Evolutionary conservation across 2,113 vertebrate genomes (phyloP).

Genomic region (Apodemus sylvaticus): DNA sequence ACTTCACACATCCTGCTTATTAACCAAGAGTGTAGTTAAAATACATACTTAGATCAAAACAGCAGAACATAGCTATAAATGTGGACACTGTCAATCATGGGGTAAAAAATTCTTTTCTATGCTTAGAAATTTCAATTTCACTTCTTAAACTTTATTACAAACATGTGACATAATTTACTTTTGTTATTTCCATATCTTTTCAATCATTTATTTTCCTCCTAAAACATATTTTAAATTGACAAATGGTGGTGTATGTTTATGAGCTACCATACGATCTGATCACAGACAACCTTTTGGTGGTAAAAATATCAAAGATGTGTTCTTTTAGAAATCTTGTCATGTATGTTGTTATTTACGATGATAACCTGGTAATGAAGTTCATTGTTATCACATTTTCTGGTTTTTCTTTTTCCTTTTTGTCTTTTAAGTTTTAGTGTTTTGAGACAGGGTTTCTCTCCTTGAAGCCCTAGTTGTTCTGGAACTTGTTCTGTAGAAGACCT

Average conservation of each 20-base stretch:
- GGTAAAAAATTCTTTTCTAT: not conserved
- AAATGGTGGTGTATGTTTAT: not conserved
- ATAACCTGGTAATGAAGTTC: not conserved
- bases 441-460: not conserved
- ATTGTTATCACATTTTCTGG: not conserved
- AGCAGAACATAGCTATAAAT: not conserved
- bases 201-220: not conserved
- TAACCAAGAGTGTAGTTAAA: not conserved
- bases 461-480: not conserved
- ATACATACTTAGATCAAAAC: not conserved
- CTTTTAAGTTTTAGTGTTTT: not conserved
- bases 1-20: not conserved
- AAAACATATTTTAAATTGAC: not conserved
- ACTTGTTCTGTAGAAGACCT: not conserved
- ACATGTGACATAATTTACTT: not conserved
- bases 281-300: not conserved
- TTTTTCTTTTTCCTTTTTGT: not conserved
- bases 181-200: constrained; percentile 11
- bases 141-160: constrained; percentile 16
- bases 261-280: not conserved
- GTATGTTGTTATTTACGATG: not conserved
- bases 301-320: not conserved
- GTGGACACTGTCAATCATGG: not conserved
- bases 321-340: not conserved
- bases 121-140: constrained; percentile 1